Percentiles rank a stretch among this genome's conserved stretches.
phyloP scores from a whole-genome alignment of 2,113 vertebrate species.

The Eulemur macaco region DNA sequence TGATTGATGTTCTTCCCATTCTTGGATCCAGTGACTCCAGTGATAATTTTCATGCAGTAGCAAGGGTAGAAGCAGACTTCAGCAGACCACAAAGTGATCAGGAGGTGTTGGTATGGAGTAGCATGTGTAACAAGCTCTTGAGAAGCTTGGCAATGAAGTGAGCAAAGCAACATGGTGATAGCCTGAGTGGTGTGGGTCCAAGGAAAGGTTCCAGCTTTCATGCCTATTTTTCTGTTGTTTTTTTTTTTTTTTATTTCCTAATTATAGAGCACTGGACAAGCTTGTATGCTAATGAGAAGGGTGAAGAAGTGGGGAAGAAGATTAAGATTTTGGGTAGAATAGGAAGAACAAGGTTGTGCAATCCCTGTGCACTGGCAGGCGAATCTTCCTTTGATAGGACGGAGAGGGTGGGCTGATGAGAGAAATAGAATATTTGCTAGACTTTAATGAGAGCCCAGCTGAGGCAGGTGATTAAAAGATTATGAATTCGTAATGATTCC shows the following conservation, averaged over 20 bases:
- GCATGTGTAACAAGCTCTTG: neutral
- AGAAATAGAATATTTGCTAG: neutral
- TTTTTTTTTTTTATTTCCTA: neutral
- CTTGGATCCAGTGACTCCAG: too few relatives aligned
- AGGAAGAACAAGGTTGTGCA: neutral
- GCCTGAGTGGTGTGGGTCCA: neutral
- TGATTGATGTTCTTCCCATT: too few relatives aligned
- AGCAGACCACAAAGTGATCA: accelerated
- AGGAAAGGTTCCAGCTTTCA: neutral
- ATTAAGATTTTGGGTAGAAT: neutral
- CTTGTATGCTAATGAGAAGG: neutral
- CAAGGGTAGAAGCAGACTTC: too few relatives aligned
- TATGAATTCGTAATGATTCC: constrained; percentile 41
- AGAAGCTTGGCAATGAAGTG: neutral
- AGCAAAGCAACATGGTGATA: neutral
- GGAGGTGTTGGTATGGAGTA: accelerated
- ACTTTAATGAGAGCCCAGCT: neutral
- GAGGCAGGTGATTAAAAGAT: constrained; percentile 22
- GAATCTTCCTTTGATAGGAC: neutral
- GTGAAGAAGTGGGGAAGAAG: neutral
- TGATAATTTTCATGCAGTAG: accelerated
- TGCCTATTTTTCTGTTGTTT: neutral
- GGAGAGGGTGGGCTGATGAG: neutral
- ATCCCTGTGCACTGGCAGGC: neutral
- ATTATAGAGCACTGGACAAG: neutral